Evolutionary conservation across 2,797 vertebrate species (phyloP), one percentile per base, ranked within the genome.

Genomic region (Ctenopoma multispine): DNA sequence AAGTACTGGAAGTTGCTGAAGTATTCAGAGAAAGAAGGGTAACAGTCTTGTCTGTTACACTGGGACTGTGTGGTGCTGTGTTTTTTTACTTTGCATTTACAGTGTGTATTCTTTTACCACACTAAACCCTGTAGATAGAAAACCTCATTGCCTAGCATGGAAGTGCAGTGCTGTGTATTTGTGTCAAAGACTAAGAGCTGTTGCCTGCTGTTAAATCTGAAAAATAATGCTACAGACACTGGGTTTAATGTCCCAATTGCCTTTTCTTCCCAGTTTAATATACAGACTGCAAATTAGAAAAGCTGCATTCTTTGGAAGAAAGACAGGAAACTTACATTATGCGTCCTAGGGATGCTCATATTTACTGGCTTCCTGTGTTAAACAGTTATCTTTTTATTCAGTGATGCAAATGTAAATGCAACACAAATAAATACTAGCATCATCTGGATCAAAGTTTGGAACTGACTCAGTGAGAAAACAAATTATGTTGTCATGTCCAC

Each of bases 11-110:
- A 51, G 31, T 57, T 70, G 60, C 62, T 77, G 60, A 53, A 44
- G 60, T 76, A 6, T 46, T 29, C 63, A 53, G 23, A 67, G 13
- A 63, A 69, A 54, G 64, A 80, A 72, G 71, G 84, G 83, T 88
- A 88, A 85, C 65, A 43, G 51, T 41, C 23, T 18, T 9, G 61
- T 47, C 51, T 7, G 53, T 48, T 61, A 36, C 58, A 31, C 46
- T 57, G 50, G n/a, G 47, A 54, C 59, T 71, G 63, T 81, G 64
- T 75, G 40, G 24, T 75, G 41, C 31, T 43, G 64, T 81, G 46
- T 70, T 47, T 50, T 77, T 31, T 55, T 14, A 7, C n/a, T 59
- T 76, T 80, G 68, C 18, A 0, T 80, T 65, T 80, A 55, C 57
- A 44, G 53, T 49, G 46, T 40, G 50, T 68, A 7, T 58, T 64